Base-by-base conservation (phyloP, 2,797 vertebrate species). In the Helicolenus hilgendorfi region DNA sequence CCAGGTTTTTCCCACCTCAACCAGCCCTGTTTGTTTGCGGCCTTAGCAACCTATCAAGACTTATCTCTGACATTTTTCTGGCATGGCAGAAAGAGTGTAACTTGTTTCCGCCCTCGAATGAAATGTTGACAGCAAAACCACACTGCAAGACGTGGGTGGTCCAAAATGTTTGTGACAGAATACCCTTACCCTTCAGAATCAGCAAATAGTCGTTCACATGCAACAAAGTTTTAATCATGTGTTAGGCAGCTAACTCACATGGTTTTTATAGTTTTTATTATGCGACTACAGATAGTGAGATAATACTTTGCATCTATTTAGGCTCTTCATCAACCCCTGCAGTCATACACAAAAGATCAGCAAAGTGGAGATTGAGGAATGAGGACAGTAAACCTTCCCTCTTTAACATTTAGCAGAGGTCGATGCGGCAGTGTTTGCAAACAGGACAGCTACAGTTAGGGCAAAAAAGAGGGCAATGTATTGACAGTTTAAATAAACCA, bases 21-120 rank as follows among this genome's bases (percentile, higher is more conserved):
- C 35, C 31, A 72, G n/a, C 78, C 56, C 36, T 83, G 45, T 14
- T 41, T 82, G 70, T 91, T 85, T 91, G 67, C 87, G 10, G 14
- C 49, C 11, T 2, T 72, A 27, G 36, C 64, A 76, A 35, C 31
- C 53, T 35, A 67, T 59, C 70, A 15, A 49, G 11, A 60, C 31
- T 79, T 83, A 67, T 74, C 20, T 35, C 22, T 76, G 6, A 26
- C n/a, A 29, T 62, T 35, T 55, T 73, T 29, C 20, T 79, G 65
- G 29, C 27, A 15, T 24, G 20, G 4, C n/a, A 56, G 4, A n/a
- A n/a, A n/a, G n/a, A 55, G 9, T 55, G 7, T 22, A 55, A 55
- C 53, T 22, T 55, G 53, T 55, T 55, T 22, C 53, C 53, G 11
- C 53, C 9, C 53, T 55, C 10, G 53, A 72, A 4, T 29, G n/a